phyloP scores from a whole-genome alignment of 30 jellyfish, hydroid and myxozoan genomes.

The Sanderia malayensis region DNA sequence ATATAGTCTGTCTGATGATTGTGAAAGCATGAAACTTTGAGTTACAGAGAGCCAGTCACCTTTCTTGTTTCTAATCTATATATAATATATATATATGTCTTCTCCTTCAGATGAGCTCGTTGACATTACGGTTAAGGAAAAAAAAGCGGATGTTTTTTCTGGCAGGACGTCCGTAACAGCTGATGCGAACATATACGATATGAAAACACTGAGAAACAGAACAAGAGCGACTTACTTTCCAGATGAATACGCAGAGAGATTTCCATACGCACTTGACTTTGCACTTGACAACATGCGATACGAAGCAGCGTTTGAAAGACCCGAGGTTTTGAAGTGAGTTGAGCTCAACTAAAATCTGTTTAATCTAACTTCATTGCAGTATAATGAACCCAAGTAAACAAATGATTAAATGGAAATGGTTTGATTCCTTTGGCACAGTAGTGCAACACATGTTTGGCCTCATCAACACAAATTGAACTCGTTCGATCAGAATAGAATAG shows the following conservation, averaged over 20 bases:
- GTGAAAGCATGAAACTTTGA: no score
- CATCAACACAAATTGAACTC: no score
- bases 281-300: not conserved
- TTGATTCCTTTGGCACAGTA: no score
- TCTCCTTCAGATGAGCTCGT: not conserved
- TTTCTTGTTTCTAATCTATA: not conserved
- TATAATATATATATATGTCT: no score
- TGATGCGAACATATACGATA: not conserved
- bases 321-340: not conserved
- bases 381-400: no score
- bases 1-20: no score
- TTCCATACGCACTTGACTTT: not conserved
- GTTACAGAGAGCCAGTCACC: not conserved
- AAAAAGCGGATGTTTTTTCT: no score
- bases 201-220: not conserved
- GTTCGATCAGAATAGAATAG: no score
- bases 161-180: not conserved
- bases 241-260: not conserved
- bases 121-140: not conserved
- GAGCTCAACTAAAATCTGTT: no score
- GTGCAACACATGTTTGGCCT: no score
- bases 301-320: not conserved
- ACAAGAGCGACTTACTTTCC: slow-evolving; percentile 1
- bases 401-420: no score
- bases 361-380: no score